Evolutionary conservation across 23 tunicate species (phyloP).

Genomic region (Ciona savignyi): DNA sequence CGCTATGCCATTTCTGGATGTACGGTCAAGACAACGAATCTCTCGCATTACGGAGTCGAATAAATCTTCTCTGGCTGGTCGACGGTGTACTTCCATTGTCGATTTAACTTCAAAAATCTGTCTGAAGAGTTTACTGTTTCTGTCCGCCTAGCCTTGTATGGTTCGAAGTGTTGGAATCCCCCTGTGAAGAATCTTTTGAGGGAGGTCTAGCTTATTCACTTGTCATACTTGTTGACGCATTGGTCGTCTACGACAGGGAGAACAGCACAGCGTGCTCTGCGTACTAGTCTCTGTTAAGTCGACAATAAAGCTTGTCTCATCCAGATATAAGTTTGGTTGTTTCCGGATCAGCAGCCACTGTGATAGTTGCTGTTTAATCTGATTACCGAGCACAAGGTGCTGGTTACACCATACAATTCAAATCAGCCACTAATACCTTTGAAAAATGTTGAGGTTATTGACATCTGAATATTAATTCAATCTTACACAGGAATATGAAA

Average conservation of each 20-base stretch:
- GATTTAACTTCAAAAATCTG: neutral
- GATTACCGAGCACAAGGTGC: neutral
- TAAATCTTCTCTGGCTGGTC: neutral
- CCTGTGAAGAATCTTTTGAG: neutral
- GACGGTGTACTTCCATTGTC: neutral
- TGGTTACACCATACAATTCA: neutral
- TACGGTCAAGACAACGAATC: neutral
- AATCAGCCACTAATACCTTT: no score
- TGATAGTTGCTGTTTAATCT: no score
- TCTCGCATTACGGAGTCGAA: neutral
- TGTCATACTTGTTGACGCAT: neutral
- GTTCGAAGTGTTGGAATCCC: neutral
- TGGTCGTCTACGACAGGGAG: neutral
- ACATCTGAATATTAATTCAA: no score
- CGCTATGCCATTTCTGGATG: neutral
- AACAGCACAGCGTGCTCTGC: neutral
- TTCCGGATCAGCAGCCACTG: slow-evolving; percentile 1
- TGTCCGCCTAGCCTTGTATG: neutral
- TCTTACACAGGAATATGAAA: no score
- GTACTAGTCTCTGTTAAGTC: neutral
- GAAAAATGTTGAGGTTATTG: no score
- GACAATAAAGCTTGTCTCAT: neutral
- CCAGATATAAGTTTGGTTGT: neutral
- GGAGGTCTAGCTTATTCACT: neutral
- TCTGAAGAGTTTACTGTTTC: neutral